Percentiles rank a stretch among this genome's conserved stretches.
phyloP scores from a whole-genome alignment of 2,797 vertebrate species.

The Rallus crepitans region DNA sequence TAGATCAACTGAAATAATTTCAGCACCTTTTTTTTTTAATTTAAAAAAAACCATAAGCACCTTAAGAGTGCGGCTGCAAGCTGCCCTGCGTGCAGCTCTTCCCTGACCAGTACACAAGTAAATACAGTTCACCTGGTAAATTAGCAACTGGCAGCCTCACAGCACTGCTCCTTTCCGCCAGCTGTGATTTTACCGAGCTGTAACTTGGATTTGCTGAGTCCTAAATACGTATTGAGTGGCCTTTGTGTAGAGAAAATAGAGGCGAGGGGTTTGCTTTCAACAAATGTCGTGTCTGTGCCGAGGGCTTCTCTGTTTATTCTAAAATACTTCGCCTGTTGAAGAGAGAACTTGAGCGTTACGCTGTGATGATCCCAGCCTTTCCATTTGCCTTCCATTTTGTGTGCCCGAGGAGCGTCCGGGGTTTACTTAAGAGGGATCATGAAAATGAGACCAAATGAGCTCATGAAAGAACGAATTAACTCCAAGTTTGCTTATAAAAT shows the following conservation, averaged over 20 bases:
- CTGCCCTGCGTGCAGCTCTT: neutral
- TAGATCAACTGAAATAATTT: neutral
- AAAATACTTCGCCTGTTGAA: neutral
- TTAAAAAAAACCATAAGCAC: neutral
- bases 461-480: neutral
- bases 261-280: fast-evolving
- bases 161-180: too few relatives aligned
- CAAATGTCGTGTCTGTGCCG: fast-evolving
- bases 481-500: neutral
- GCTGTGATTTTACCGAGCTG: fast-evolving
- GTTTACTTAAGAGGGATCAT: neutral
- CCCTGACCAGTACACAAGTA: neutral
- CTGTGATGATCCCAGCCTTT: neutral
- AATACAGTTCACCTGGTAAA: neutral
- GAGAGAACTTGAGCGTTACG: fast-evolving
- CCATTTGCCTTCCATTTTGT: neutral
- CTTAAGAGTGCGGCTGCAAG: neutral
- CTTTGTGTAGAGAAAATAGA: fast-evolving
- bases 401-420: neutral
- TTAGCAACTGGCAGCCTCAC: fast-evolving
- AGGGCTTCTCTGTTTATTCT: too few relatives aligned
- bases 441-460: neutral
- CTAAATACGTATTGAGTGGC: fast-evolving
- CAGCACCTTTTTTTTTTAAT: neutral
- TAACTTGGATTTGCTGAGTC: neutral